Percentiles rank a stretch among this genome's conserved stretches.
Conservation (phyloP, 1,140 invertebrate species). For the Musca vetustissima region DNA sequence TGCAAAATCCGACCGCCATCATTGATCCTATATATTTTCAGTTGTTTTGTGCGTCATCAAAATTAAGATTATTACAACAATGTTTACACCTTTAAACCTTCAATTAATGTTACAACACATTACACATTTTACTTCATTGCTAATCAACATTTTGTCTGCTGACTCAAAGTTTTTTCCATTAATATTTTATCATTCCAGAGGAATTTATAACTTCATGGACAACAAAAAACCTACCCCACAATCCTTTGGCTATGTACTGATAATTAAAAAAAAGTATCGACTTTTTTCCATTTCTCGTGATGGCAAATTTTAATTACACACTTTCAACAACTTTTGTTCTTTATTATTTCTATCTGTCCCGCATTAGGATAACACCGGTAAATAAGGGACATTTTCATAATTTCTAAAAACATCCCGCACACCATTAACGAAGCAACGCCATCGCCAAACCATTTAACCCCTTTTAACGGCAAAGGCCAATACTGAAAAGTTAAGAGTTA, state of each 20-base stretch:
- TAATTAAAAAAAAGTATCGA: slow-evolving; percentile 9
- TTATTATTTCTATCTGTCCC: background rate
- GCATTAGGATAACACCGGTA: background rate
- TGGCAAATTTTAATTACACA: slow-evolving; percentile 23
- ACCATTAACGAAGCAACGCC: slow-evolving; percentile 1
- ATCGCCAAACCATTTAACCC: slow-evolving; percentile 3
- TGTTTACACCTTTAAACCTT: too few relatives aligned
- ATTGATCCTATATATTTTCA: too few relatives aligned
- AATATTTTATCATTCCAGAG: too few relatives aligned
- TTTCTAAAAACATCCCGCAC: slow-evolving; percentile 27
- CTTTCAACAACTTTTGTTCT: slow-evolving; percentile 8
- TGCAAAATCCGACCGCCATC: too few relatives aligned
- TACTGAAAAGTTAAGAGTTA: background rate
- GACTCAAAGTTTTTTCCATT: too few relatives aligned
- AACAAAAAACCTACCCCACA: too few relatives aligned
- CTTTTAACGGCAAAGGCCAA: slow-evolving; percentile 1
- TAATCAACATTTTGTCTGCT: too few relatives aligned
- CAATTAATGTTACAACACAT: too few relatives aligned
- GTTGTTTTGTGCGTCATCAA: too few relatives aligned
- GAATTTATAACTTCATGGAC: too few relatives aligned
- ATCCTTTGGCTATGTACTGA: background rate
- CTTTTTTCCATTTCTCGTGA: background rate
- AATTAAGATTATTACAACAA: too few relatives aligned
- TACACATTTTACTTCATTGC: too few relatives aligned
- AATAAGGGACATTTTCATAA: slow-evolving; percentile 32